phyloP scores from a whole-genome alignment of 2,797 vertebrate genomes.

The Chelmon rostratus region DNA sequence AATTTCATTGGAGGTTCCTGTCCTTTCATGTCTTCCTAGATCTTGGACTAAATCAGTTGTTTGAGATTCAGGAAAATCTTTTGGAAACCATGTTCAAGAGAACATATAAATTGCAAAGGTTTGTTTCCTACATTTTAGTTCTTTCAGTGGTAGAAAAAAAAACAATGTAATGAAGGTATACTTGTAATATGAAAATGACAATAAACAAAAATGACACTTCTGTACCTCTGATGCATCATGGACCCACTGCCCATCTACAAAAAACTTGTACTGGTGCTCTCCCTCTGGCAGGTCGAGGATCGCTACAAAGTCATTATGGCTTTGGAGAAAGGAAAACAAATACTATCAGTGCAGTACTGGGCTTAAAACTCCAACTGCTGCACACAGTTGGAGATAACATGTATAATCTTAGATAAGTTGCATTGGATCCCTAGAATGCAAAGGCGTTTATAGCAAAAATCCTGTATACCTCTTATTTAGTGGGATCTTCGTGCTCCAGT shows the following conservation, averaged over 20 bases:
- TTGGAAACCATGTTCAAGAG: neutral
- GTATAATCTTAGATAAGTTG: neutral
- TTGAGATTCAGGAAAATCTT: neutral
- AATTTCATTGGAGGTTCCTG: neutral
- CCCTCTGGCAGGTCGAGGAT: constrained; percentile 97
- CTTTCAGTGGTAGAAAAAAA: neutral
- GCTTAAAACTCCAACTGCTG: neutral
- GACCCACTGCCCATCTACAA: constrained; percentile 98
- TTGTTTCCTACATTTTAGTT: neutral
- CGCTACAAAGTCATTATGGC: constrained; percentile 98
- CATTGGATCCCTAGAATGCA: neutral
- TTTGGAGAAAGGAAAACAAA: constrained; percentile 69
- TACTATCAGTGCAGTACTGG: neutral
- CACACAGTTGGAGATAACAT: neutral
- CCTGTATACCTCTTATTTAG: constrained; percentile 93
- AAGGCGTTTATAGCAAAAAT: neutral
- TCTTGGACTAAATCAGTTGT: neutral
- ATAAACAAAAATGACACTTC: neutral
- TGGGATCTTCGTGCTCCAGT: constrained; percentile 96
- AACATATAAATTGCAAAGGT: neutral
- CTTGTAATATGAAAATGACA: neutral
- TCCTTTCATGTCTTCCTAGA: neutral
- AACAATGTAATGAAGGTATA: neutral
- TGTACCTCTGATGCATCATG: constrained; percentile 95
- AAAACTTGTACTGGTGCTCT: constrained; percentile 99